These are phyloP conservation scores for Matsumurasca onukii DNA, from an alignment of 1,140 invertebrate genomes.

Conservation along the genomic window DNA sequence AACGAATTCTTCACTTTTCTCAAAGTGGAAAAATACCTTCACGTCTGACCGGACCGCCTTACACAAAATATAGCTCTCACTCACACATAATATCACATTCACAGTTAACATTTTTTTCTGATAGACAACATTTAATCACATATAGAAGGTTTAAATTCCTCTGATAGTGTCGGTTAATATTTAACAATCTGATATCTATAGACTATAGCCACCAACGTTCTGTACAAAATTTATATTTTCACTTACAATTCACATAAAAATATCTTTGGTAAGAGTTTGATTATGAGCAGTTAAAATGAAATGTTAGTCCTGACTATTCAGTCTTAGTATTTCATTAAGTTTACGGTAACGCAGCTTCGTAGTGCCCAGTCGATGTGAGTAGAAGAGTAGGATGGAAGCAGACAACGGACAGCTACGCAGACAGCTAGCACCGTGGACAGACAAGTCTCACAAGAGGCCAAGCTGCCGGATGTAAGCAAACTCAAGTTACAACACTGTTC, in stretches of 20 bases:
- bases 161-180: neutral
- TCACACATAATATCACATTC: neutral
- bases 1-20: no score
- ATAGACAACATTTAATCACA: neutral
- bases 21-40: no score
- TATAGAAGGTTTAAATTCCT: neutral
- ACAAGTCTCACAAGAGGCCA: neutral
- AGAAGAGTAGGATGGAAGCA: neutral
- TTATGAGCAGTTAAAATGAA: slow-evolving; percentile 12
- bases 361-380: neutral
- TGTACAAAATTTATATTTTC: slow-evolving; percentile 20
- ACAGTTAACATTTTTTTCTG: neutral
- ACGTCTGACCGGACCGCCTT: neutral
- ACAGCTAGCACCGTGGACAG: neutral
- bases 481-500: neutral
- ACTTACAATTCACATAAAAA: slow-evolving; percentile 20
- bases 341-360: neutral
- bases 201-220: slow-evolving; percentile 1
- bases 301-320: slow-evolving; percentile 20
- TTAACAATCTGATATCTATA: neutral
- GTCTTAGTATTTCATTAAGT: slow-evolving; percentile 16
- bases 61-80: neutral
- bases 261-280: slow-evolving; percentile 9
- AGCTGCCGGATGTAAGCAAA: neutral
- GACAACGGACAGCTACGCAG: neutral